Base-by-base conservation (phyloP, 2,797 vertebrate genomes). In the Sebastes iracundus region DNA sequence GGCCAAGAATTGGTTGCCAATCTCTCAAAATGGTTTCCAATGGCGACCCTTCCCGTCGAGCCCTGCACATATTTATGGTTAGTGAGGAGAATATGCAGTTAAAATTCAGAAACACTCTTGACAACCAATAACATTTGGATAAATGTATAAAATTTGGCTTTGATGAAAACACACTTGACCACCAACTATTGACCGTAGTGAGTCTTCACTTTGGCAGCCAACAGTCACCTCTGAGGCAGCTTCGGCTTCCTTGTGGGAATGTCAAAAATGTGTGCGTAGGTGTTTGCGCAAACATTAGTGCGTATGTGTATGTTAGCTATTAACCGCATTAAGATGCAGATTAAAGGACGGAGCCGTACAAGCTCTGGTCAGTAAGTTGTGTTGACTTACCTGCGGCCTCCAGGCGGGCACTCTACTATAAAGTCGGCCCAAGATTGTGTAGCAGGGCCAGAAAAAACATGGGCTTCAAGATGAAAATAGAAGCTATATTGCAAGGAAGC, bases 301-400 rank as follows among this genome's bases (percentile, higher is more conserved):
- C 12, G 49, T 38, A 5, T 65, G 53, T 80, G 42, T 82, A 4
- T 35, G 73, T 90, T 84, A 64, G 76, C 27, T 62, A 82, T 88
- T 75, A 82, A 85, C 80, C 46, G 20, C 83, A 83, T 83, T 53
- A 81, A 61, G 78, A 80, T 58, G 72, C n/a, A 75, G 88, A 87
- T 84, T 72, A 88, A 86, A 84, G 70, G 62, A 53, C 64, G 49
- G 59, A 72, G 84, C 20, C 1, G 61, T 32, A 80, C 76, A 79
- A 81, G 70, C 55, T 33, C 32, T 1, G 80, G 71, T 79, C 82
- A 84, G 77, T 58, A 22, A 69, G 77, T 58, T 35, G 49, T 87
- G 85, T 88, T 90, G 89, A 88, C 85, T 64, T 73, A 81, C 80
- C 73, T 81, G 82, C 1, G 28, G 84, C 79, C 73, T 77, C 58